Base-by-base conservation (phyloP, 2,888 invertebrate species). In the Leucoptera coffeella region DNA sequence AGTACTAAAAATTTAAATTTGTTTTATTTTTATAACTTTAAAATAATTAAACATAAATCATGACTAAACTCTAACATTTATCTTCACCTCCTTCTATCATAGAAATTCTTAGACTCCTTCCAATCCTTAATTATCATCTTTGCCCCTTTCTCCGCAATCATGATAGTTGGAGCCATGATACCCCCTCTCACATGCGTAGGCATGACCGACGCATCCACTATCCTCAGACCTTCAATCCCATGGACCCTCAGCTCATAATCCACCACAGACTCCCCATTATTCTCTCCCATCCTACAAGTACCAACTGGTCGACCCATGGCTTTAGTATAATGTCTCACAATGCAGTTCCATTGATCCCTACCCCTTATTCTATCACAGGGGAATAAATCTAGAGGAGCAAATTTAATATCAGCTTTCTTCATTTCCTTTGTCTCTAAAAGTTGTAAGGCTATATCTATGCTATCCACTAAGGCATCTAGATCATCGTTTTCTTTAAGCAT, bases 291-390 rank as follows among this genome's bases (percentile, higher is more conserved):
- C 25, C 53, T 48, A 38, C 71, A 71, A 3, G 71, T 69, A 5
- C 71, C 71, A 30, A 71, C 45, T 3, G 71, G 67, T 35, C 64
- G 61, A 32, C 51, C 52, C 38, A 69, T 41, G 26, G 71, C 61
- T 45, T 57, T 67, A 11, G 71, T 71, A 27, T 62, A 69, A 45
- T 71, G 71, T 32, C 65, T 50, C 2, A 64, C 55, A 30, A 71
- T 56, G 41, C 71, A 71, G 30, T 64, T 67, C 71, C 71, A 71
- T 31, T 62, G 67, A 35, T 67, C 64, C 42, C 67, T 54, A 33
- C 59, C 62, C 23, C 39, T 51, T 25, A 67, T 35, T 32, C 56
- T 50, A 32, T 69, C 64, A 35, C 71, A 71, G 7, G 71, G 67
- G 22, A 65, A 67, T 15, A 62, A 40, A 38, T 67, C 69, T 28